phyloP scores from a whole-genome alignment of 2,888 invertebrate species.

The Lithophane semibrunnea region DNA sequence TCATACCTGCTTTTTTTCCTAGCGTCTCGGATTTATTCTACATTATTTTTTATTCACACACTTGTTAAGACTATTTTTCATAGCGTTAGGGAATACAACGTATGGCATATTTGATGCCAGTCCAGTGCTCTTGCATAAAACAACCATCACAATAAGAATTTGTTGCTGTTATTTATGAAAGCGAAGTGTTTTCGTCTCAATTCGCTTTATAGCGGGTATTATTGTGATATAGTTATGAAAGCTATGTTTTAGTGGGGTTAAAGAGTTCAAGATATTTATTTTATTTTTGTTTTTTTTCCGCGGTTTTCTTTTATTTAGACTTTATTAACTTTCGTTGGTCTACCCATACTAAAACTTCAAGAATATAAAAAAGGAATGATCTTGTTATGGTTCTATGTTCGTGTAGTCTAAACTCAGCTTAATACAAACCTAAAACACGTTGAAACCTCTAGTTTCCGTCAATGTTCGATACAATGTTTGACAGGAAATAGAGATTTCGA shows the following conservation, averaged over 20 bases:
- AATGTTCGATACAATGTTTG: no score
- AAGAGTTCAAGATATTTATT: not conserved
- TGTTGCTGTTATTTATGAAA: slow-evolving; percentile 41
- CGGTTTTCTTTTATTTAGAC: not conserved
- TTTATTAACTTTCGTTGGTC: not conserved
- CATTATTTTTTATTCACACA: not conserved
- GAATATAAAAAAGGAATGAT: not conserved
- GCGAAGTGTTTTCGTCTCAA: slow-evolving; percentile 37
- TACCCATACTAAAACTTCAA: not conserved
- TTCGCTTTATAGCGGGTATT: slow-evolving; percentile 35
- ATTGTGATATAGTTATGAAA: slow-evolving; percentile 2
- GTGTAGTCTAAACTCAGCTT: not conserved
- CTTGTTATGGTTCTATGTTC: not conserved
- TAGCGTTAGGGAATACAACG: not conserved
- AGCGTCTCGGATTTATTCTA: not conserved
- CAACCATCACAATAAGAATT: slow-evolving; percentile 26
- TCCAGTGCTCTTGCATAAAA: slow-evolving; percentile 37
- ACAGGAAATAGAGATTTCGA: no score
- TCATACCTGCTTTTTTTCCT: not conserved
- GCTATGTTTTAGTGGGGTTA: not conserved
- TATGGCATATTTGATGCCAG: slow-evolving; percentile 17
- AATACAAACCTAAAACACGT: not conserved
- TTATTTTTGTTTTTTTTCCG: not conserved
- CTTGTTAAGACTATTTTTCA: not conserved
- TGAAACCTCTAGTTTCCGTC: no score